These are phyloP conservation scores for Clavelina lepadiformis DNA, from an alignment of 23 tunicate species.

Conservation along the genomic window DNA sequence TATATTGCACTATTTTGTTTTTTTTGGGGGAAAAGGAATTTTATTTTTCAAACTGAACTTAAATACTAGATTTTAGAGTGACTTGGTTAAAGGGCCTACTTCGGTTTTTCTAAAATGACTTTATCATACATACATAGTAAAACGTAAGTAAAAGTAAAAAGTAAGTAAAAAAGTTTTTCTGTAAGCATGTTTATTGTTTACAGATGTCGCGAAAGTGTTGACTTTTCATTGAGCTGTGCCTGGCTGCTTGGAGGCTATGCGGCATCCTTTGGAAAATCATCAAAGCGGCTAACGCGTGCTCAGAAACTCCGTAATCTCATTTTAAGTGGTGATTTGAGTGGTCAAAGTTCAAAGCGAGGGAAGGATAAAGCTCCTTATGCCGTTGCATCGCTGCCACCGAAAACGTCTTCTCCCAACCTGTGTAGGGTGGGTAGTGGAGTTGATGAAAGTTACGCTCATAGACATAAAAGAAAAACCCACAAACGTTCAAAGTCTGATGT, in stretches of 20 bases:
- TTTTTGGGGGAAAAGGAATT: no score
- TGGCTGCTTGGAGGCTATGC: conserved; percentile 88
- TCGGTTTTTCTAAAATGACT: no score
- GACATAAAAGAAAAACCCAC: conserved; percentile 59
- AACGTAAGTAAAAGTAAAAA: no score
- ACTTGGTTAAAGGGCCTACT: no score
- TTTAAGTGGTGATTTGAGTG: conserved; percentile 62
- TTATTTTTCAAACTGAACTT: no score
- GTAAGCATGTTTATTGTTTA: conserved; percentile 1
- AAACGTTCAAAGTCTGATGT: conserved; percentile 83
- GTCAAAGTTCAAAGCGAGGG: conserved; percentile 4
- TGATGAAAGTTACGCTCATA: conserved; percentile 36
- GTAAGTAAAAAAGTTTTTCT: not conserved
- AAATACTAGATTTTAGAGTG: no score
- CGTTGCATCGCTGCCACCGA: not conserved
- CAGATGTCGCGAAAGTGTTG: conserved; percentile 96
- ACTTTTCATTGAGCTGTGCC: conserved; percentile 91
- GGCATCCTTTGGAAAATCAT: conserved; percentile 20
- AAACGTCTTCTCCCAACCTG: conserved; percentile 29
- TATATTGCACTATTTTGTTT: not conserved
- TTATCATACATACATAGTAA: no score
- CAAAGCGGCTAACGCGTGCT: conserved; percentile 72
- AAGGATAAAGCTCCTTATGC: conserved; percentile 46
- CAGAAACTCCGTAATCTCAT: conserved; percentile 74
- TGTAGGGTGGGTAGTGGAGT: conserved; percentile 13